Evolutionary conservation across 2,888 invertebrate genomes (phyloP).

Genomic region (Idaea straminata): DNA sequence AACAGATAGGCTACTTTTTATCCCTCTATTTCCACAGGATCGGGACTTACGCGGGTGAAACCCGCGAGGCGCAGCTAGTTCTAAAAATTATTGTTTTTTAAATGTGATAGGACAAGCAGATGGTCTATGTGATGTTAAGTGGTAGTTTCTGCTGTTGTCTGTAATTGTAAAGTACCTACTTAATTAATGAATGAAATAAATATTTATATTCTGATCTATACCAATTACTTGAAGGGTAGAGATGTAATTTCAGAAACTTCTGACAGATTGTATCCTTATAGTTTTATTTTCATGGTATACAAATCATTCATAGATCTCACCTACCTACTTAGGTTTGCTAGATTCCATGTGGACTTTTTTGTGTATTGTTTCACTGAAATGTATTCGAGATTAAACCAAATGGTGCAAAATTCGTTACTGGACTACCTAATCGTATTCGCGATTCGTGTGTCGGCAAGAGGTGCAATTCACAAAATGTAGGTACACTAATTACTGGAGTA

Average conservation of each 20-base stretch:
- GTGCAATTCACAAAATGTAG: conserved; percentile 17
- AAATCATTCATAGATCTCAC: neutral
- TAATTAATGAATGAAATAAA: too few relatives aligned
- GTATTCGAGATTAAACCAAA: neutral
- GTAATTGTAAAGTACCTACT: too few relatives aligned
- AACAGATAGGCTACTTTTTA: too few relatives aligned
- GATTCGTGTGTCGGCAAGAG: neutral
- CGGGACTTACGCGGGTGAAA: too few relatives aligned
- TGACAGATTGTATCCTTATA: neutral
- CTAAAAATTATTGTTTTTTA: too few relatives aligned
- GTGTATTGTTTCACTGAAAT: neutral
- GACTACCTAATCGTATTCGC: neutral
- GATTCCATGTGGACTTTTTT: neutral
- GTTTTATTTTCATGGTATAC: neutral
- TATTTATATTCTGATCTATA: too few relatives aligned
- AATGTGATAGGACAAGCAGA: too few relatives aligned
- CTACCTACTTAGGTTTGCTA: neutral
- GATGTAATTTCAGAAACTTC: neutral
- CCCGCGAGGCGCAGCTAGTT: too few relatives aligned
- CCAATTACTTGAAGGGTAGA: too few relatives aligned
- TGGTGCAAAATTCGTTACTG: neutral
- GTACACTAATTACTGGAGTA: neutral
- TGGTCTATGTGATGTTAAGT: too few relatives aligned
- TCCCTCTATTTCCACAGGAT: too few relatives aligned
- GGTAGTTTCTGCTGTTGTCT: too few relatives aligned